Evolutionary conservation across 2,113 vertebrate species (phyloP).

Genomic region (Eubucco bourcierii): DNA sequence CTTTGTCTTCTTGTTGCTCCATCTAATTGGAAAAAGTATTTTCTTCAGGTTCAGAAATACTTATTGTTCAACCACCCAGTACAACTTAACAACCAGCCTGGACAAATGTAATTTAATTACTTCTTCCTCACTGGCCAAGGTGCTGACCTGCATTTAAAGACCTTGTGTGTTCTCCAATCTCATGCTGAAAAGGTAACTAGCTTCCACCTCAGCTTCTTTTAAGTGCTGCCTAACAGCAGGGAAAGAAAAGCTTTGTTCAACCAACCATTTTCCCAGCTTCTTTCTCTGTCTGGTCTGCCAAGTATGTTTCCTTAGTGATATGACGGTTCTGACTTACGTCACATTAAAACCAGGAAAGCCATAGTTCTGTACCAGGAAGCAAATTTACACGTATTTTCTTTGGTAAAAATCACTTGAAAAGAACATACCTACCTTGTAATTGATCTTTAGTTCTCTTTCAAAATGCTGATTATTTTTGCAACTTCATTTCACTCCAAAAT

Average conservation of each 20-base stretch:
- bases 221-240: slow-evolving; percentile 44
- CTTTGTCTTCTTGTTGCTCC: slow-evolving; percentile 48
- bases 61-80: slow-evolving; percentile 52
- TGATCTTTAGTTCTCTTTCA: not conserved
- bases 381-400: not conserved
- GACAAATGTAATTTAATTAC: slow-evolving; percentile 66
- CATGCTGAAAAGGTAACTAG: slow-evolving; percentile 51
- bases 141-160: slow-evolving; percentile 63
- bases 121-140: slow-evolving; percentile 56
- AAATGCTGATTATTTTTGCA: not conserved
- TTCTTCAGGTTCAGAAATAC: slow-evolving; percentile 33
- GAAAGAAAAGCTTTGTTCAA: slow-evolving; percentile 53
- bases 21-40: slow-evolving; percentile 57
- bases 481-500: not conserved
- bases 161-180: slow-evolving; percentile 49
- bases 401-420: not conserved
- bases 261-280: slow-evolving; percentile 37
- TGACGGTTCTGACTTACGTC: not conserved
- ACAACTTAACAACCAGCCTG: slow-evolving; percentile 46
- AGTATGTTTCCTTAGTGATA: not conserved
- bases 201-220: slow-evolving; percentile 53
- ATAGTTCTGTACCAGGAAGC: not conserved
- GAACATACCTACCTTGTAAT: not conserved
- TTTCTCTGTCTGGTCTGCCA: not conserved
- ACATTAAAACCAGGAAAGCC: not conserved